phyloP scores from a whole-genome alignment of 2,888 invertebrate genomes.

The Trachelus tabidus region DNA sequence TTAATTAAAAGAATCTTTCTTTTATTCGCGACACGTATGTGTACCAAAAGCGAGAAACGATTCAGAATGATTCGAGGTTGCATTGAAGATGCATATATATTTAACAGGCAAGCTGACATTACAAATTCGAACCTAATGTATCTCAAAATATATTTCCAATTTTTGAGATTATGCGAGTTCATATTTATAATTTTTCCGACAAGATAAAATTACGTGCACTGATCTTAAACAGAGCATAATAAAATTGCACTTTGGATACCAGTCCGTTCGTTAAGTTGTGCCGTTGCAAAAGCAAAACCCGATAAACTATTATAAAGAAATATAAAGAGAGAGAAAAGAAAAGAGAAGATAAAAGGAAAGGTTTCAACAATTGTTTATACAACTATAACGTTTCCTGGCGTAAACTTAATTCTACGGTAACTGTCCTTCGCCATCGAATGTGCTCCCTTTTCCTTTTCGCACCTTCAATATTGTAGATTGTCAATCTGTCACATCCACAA shows the following conservation, averaged over 20 bases:
- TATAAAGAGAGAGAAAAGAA: slow-evolving; percentile 9
- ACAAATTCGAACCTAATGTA: background rate
- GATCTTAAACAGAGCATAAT: background rate
- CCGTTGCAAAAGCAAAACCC: slow-evolving; percentile 3
- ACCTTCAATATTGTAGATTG: background rate
- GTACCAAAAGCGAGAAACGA: background rate
- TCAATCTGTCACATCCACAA: background rate
- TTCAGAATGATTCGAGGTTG: background rate
- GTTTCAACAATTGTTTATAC: slow-evolving; percentile 2
- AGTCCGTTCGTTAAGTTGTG: background rate
- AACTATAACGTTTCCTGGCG: background rate
- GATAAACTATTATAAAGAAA: background rate
- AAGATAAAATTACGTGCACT: background rate
- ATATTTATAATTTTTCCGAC: background rate
- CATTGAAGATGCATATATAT: background rate
- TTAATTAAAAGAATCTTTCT: background rate
- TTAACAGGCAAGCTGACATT: background rate
- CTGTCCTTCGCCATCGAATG: slow-evolving; percentile 29
- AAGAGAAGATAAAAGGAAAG: slow-evolving; percentile 1
- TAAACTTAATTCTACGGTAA: slow-evolving; percentile 39
- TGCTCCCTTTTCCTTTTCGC: slow-evolving; percentile 6
- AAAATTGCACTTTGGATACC: slow-evolving; percentile 2
- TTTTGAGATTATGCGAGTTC: background rate
- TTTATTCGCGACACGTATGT: background rate
- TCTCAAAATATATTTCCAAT: background rate